Base-by-base conservation (phyloP, 2,888 invertebrate genomes). In the Cyaniris semiargus region DNA sequence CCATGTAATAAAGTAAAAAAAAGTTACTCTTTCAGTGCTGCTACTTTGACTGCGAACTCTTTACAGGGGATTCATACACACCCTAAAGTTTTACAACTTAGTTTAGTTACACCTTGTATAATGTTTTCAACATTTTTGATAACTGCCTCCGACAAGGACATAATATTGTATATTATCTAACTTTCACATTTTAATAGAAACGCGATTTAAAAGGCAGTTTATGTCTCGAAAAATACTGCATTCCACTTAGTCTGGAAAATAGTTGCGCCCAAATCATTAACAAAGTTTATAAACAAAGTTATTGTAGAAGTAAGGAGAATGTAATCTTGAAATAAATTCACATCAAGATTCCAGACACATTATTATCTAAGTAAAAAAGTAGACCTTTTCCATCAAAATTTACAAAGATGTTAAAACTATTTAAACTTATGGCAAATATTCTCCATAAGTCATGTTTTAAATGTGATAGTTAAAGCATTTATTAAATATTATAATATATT, bases 391-490 rank as follows among this genome's bases (percentile, higher is more conserved):
- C 23, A 60, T 60, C 23, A 60, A 21, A 60, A 13, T 27, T 23
- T 27, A 27, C 1, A 27, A 66, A 66, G 13, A 27, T 27, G n/a
- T 21, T 58, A 56, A 8, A n/a, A n/a, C 6, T 21, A 13, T 60
- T 60, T 23, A 10, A 1, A 60, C 23, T 3, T 58, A 60, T 23
- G 21, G 10, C 10, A 60, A 60, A 27, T 27, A 66, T 3, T 5
- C 6, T 66, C 48, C 48, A 48, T 66, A 27, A 27, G 31, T 15
- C 15, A 66, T 66, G 31, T 66, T 31, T 66, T 31, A 27, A 27
- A 66, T 66, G 15, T 66, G 27, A 66, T 66, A 27, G 27, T 66
- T 27, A 66, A 66, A 27, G 66, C 66, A 66, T 66, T 66, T 66
- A 31, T 27, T 66, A 27, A 66, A 66, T 21, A 53, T 21, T 21